A percentile compares a stretch with the other conserved stretches of the same genome.
Conservation (phyloP, 2,888 invertebrate species). For the Pollenia amentaria region DNA sequence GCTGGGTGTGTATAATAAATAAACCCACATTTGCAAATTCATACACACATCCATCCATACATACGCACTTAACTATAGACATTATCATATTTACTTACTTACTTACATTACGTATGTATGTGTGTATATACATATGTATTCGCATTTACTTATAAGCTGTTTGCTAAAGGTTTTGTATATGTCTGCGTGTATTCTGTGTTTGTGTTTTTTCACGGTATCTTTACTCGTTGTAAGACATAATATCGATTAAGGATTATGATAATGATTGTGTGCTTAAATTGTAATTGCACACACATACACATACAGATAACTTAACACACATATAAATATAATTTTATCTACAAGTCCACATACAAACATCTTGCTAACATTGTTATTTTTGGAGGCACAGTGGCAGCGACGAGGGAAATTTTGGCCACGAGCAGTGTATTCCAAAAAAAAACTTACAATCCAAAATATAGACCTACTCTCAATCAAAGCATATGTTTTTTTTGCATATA, state of each 20-base stretch:
- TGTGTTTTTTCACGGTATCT: constrained; percentile 68
- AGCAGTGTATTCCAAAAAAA: no score
- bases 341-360: neutral
- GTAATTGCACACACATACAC: constrained; percentile 78
- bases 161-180: neutral
- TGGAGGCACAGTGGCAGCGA: constrained; percentile 35
- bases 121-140: neutral
- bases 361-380: constrained; percentile 13
- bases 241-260: constrained; percentile 84
- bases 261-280: constrained; percentile 84
- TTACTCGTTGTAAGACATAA: constrained; percentile 77
- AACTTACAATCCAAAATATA: no score
- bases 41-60: constrained; percentile 12
- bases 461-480: no score
- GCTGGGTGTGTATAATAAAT: constrained; percentile 50
- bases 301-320: constrained; percentile 19
- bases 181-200: constrained; percentile 12
- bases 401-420: no score
- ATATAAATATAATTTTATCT: neutral
- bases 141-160: constrained; percentile 14
- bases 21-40: constrained; percentile 7
- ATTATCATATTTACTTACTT: constrained; percentile 21
- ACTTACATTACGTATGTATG: neutral
- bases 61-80: constrained; percentile 11
- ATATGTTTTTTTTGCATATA: no score